Evolutionary conservation across 1,140 invertebrate genomes (phyloP).

Genomic region (Psilanteris sp.): DNA sequence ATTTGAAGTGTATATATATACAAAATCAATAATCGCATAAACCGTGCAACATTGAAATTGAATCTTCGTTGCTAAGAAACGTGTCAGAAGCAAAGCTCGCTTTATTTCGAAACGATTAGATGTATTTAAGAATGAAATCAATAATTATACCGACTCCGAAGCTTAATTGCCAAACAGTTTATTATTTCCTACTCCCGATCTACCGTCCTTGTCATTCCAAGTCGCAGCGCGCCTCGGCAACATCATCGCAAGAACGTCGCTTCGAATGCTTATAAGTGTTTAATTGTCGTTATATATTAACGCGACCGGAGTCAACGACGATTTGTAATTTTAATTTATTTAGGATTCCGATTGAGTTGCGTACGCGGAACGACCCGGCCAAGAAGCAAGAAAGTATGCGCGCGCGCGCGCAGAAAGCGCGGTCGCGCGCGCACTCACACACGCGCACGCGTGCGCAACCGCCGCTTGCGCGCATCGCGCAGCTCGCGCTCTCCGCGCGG

Average conservation of each 20-base stretch:
- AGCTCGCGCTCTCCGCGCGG: constrained; percentile 38
- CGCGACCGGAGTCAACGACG: constrained; percentile 35
- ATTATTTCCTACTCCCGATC: not conserved
- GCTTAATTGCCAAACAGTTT: not conserved
- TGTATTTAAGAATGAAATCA: constrained; percentile 11
- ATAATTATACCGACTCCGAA: not conserved
- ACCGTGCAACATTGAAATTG: no score
- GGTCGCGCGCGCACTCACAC: constrained; percentile 4
- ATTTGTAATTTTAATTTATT: constrained; percentile 64
- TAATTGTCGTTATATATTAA: constrained; percentile 48
- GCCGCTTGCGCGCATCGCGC: constrained; percentile 36
- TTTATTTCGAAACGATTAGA: constrained; percentile 1
- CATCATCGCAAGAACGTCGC: constrained; percentile 27
- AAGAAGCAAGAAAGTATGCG: constrained; percentile 38
- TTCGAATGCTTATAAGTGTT: no score
- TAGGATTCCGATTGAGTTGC: constrained; percentile 55
- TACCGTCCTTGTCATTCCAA: no score
- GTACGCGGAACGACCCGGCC: constrained; percentile 52
- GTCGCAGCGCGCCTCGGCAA: constrained; percentile 22
- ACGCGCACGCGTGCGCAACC: constrained; percentile 20
- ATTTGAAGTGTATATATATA: no score
- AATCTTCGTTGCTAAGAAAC: no score
- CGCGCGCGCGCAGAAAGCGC: constrained; percentile 12
- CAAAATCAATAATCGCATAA: no score
- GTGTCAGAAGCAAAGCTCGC: no score